Percentiles rank a stretch among this genome's conserved stretches.
Evolutionary conservation across 2,797 vertebrate genomes (phyloP).

Genomic region (Arrhamphus sclerolepis): DNA sequence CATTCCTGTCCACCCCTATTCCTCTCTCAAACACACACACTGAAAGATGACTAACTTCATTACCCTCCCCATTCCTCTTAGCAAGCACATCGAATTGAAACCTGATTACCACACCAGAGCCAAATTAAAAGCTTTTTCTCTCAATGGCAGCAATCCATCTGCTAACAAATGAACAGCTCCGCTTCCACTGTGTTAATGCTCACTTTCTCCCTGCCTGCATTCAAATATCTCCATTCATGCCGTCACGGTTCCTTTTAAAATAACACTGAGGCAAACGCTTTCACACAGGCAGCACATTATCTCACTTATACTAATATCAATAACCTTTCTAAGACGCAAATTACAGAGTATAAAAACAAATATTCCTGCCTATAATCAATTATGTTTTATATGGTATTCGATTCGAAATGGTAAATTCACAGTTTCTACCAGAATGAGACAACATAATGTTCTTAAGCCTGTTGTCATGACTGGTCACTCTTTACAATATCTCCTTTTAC

Average conservation of each 20-base stretch:
- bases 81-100: slow-evolving; percentile 76
- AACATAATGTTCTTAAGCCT: too few species aligned
- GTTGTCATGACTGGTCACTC: too few species aligned
- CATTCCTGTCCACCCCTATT: slow-evolving; percentile 20
- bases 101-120: slow-evolving; percentile 79
- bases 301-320: slow-evolving; percentile 46
- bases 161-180: slow-evolving; percentile 74
- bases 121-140: slow-evolving; percentile 82
- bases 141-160: slow-evolving; percentile 79
- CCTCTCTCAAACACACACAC: slow-evolving; percentile 56
- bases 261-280: slow-evolving; percentile 46
- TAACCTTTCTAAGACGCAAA: slow-evolving; percentile 36
- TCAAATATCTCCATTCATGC: slow-evolving; percentile 65
- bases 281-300: slow-evolving; percentile 47
- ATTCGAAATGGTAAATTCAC: too few species aligned
- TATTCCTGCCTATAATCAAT: neutral
- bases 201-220: slow-evolving; percentile 38
- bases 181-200: slow-evolving; percentile 59
- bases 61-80: slow-evolving; percentile 76
- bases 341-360: slow-evolving; percentile 29
- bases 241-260: slow-evolving; percentile 42
- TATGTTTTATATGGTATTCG: too few species aligned
- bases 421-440: too few species aligned
- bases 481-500: too few species aligned
- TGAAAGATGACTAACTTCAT: slow-evolving; percentile 79